Percentiles rank a stretch among this genome's conserved stretches.
These are phyloP conservation scores for Volucella inflata DNA, from an alignment of 2,888 invertebrate genomes.

Conservation along the genomic window DNA sequence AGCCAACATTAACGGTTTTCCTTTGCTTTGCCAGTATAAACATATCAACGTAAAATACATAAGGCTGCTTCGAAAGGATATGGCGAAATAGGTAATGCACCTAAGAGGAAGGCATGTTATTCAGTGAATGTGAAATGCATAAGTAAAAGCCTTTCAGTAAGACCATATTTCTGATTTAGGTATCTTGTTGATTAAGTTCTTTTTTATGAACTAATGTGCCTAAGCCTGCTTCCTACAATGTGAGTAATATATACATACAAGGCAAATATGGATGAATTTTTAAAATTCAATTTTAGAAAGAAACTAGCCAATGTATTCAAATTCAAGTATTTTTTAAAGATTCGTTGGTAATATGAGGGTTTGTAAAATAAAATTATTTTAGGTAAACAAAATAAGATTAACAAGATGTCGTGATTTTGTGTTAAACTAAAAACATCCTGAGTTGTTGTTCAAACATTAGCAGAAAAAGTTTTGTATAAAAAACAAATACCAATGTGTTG, in stretches of 20 bases:
- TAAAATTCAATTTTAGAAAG: constrained; percentile 72
- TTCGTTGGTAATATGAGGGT: background rate
- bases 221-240: constrained; percentile 32
- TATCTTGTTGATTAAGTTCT: constrained; percentile 4
- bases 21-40: background rate
- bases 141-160: constrained; percentile 66
- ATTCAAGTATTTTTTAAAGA: constrained; percentile 54
- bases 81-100: constrained; percentile 58
- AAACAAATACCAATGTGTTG: too few relatives aligned
- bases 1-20: constrained; percentile 54
- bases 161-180: constrained; percentile 44
- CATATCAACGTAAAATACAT: constrained; percentile 4
- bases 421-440: too few relatives aligned
- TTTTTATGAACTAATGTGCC: constrained; percentile 13
- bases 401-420: too few relatives aligned
- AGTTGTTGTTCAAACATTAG: too few relatives aligned
- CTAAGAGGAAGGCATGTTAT: constrained; percentile 56
- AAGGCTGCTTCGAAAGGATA: constrained; percentile 52
- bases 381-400: too few relatives aligned
- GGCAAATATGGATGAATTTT: constrained; percentile 65
- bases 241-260: constrained; percentile 5
- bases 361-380: background rate
- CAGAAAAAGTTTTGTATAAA: too few relatives aligned
- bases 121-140: constrained; percentile 59
- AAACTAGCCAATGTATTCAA: constrained; percentile 59